Evolutionary conservation across 1,140 invertebrate genomes (phyloP), one percentile per base, ranked within the genome.

Genomic region (Drosophila sp.): DNA sequence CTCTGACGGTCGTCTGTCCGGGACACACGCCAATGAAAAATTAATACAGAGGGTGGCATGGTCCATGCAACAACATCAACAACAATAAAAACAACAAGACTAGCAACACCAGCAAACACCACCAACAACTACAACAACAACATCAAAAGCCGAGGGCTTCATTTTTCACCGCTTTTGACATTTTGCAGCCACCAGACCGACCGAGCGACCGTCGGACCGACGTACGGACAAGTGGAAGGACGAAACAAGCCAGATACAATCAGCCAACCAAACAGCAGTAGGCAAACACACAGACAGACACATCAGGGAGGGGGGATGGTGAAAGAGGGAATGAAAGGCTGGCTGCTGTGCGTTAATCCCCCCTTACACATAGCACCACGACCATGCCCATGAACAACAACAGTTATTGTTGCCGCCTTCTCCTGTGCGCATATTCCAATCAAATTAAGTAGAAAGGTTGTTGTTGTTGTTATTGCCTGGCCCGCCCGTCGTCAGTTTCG

Each of bases 131-230:
- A 72, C 71, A 71, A 70, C 54, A 85, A 50, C 66, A 87, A 76
- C 76, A 86, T 84, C 73, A 84, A 84, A 89, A 79, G 73, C 74
- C 41, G 66, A 68, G 72, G 40, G 80, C 80, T 89, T 89, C 84
- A 89, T 89, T 89, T 87, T 89, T 89, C 84, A 89, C 84, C 85
- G 80, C 77, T 90, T 90, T 83, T 89, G 84, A 89, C 84, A 90
- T 84, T 89, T 80, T 80, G 80, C 84, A 87, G 84, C 79, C 76
- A 82, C 72, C 80, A 64, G 71, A 66, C 70, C 56, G 64, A n/a
- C 33, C 33, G 4, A 35, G 8, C 35, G 35, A 38, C 35, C 8
- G 35, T 11, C 2, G 2, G 35, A 38, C 2, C 35, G 35, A 38
- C 35, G 38, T 11, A 32, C 35, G 66, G 25, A 38, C 33, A 30